Percentiles rank a stretch among this genome's conserved stretches.
These are phyloP conservation scores for Ochropleura leucogaster DNA, from an alignment of 2,888 invertebrate genomes.

Conservation along the genomic window DNA sequence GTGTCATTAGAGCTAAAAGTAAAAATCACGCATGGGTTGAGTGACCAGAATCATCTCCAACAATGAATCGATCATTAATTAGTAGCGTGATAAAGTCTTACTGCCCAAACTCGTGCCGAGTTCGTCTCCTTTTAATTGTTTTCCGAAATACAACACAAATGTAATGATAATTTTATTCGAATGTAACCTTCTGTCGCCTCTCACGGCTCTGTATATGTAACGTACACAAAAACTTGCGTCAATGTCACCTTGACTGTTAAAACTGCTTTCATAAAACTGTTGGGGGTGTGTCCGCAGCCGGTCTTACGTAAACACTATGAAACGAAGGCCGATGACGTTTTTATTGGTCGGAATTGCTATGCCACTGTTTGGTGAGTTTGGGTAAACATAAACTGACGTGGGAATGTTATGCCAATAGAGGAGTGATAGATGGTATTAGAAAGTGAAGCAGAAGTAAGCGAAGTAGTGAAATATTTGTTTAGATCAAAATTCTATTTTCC, in stretches of 20 bases:
- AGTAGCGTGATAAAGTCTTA: conserved; percentile 2
- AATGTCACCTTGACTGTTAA: conserved; percentile 57
- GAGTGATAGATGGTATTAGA: not conserved
- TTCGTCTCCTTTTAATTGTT: conserved; percentile 1
- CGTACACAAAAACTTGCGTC: conserved; percentile 36
- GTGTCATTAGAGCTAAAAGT: conserved; percentile 32
- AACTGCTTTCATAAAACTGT: conserved; percentile 49
- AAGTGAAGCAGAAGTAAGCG: not conserved
- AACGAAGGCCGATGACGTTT: conserved; percentile 54
- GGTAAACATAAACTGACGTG: conserved; percentile 26
- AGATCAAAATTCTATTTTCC: not conserved
- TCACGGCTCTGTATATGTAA: conserved; percentile 21
- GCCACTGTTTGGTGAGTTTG: conserved; percentile 33
- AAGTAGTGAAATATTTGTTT: conserved; percentile 4
- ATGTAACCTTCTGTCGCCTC: conserved; percentile 8
- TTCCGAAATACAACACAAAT: conserved; percentile 8
- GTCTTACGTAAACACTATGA: conserved; percentile 45
- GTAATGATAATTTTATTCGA: conserved; percentile 9
- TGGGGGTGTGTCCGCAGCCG: conserved; percentile 55
- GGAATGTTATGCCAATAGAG: conserved; percentile 6
- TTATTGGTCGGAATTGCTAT: conserved; percentile 30
- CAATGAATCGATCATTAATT: not conserved
- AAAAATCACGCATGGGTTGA: conserved; percentile 46
- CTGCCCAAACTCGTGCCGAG: not conserved
- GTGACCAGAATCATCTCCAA: conserved; percentile 39